These are phyloP conservation scores for Aproaerema taeniolella DNA, from an alignment of 2,888 invertebrate genomes.

Conservation along the genomic window DNA sequence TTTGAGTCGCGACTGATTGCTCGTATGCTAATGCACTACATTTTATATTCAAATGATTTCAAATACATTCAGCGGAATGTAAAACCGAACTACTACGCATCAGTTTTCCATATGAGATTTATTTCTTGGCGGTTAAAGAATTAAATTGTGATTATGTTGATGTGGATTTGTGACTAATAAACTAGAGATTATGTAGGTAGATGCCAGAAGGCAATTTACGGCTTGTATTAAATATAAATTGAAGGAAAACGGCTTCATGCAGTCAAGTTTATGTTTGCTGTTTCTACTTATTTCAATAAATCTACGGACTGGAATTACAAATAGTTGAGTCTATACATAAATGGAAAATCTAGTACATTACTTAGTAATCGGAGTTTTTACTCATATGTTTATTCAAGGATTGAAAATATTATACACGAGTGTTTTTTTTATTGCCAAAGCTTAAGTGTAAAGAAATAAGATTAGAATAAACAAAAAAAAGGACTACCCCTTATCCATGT, in stretches of 20 bases:
- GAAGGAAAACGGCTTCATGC: conserved; percentile 6
- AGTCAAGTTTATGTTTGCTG: conserved; percentile 3
- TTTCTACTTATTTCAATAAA: not conserved
- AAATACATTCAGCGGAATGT: conserved; percentile 35
- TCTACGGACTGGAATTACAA: too few species aligned
- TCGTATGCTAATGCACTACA: conserved; percentile 35
- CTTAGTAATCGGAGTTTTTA: too few species aligned
- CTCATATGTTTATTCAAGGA: too few species aligned
- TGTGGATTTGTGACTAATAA: conserved; percentile 23
- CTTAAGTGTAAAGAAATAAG: too few species aligned
- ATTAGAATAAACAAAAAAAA: too few species aligned
- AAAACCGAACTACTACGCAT: conserved; percentile 28
- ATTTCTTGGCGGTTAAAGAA: conserved; percentile 24
- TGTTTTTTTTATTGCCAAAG: too few species aligned
- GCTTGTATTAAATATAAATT: conserved; percentile 1
- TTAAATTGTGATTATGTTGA: conserved; percentile 20
- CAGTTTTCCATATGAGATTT: conserved; percentile 23
- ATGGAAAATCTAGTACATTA: too few species aligned
- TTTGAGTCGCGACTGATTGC: conserved; percentile 43
- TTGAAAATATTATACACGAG: too few species aligned
- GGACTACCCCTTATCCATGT: too few species aligned
- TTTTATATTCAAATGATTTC: conserved; percentile 28
- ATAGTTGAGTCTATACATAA: too few species aligned
- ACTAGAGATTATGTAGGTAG: conserved; percentile 13
- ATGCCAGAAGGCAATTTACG: conserved; percentile 3